phyloP scores from a whole-genome alignment of 2,888 invertebrate genomes.

The Zhuqinia jingwanae region DNA sequence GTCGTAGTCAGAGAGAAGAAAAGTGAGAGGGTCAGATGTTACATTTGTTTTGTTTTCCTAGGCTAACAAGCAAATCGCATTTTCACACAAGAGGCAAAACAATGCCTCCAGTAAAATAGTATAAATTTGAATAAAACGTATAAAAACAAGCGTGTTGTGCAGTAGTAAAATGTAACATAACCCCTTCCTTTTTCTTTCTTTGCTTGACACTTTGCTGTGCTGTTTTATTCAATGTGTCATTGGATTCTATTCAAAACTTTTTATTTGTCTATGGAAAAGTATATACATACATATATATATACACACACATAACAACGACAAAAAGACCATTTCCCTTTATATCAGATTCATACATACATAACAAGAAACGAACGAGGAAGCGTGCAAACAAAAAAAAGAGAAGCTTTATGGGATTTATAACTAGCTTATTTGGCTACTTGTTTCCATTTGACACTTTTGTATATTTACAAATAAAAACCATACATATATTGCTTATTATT shows the following conservation, averaged over 20 bases:
- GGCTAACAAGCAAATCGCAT: slow-evolving; percentile 72
- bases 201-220: slow-evolving; percentile 49
- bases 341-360: too few species aligned
- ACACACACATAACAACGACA: not conserved
- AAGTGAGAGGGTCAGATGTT: slow-evolving; percentile 64
- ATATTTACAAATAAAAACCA: not conserved
- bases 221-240: slow-evolving; percentile 20
- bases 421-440: slow-evolving; percentile 39
- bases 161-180: slow-evolving; percentile 53
- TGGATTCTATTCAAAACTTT: slow-evolving; percentile 32
- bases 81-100: slow-evolving; percentile 72
- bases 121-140: slow-evolving; percentile 66
- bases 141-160: slow-evolving; percentile 45
- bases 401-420: not conserved
- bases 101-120: slow-evolving; percentile 43
- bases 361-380: slow-evolving; percentile 20
- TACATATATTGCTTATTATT: too few species aligned
- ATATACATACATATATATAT: slow-evolving; percentile 8
- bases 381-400: slow-evolving; percentile 42
- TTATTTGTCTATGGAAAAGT: slow-evolving; percentile 5
- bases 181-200: slow-evolving; percentile 56
- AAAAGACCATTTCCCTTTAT: not conserved
- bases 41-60: slow-evolving; percentile 67
- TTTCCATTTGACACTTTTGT: slow-evolving; percentile 23
- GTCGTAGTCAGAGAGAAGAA: slow-evolving; percentile 26